A percentile compares a stretch with the other conserved stretches of the same genome.
Evolutionary conservation across 1,140 invertebrate species (phyloP).

Genomic region (Bemisia tabaci): DNA sequence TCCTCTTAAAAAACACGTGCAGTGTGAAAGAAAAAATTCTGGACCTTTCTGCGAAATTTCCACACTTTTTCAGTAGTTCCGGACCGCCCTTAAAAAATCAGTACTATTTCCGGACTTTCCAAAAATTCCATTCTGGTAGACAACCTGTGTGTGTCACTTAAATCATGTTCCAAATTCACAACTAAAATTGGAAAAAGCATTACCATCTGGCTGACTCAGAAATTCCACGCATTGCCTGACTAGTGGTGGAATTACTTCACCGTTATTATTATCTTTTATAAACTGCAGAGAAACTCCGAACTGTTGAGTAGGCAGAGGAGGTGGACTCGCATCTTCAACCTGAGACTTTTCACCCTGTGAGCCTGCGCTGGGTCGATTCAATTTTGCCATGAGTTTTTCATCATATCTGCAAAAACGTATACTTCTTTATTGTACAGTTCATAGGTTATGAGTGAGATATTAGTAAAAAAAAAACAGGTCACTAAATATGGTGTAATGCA

Average conservation of each 20-base stretch:
- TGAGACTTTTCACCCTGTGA: background rate
- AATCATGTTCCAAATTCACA: too few relatives aligned
- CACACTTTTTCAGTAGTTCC: too few relatives aligned
- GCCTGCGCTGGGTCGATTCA: slow-evolving; percentile 19
- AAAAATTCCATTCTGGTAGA: too few relatives aligned
- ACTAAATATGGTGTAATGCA: too few relatives aligned
- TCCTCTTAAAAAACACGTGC: too few relatives aligned
- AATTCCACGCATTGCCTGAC: slow-evolving; percentile 79
- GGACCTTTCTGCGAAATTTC: too few relatives aligned
- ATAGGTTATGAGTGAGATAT: background rate
- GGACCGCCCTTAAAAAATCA: too few relatives aligned
- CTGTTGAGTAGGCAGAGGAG: slow-evolving; percentile 61
- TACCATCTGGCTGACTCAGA: slow-evolving; percentile 73
- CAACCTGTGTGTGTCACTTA: too few relatives aligned
- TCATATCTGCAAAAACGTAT: slow-evolving; percentile 46
- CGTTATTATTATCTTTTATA: slow-evolving; percentile 73
- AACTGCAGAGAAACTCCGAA: slow-evolving; percentile 86
- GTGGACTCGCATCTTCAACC: slow-evolving; percentile 18
- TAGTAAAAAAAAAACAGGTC: too few relatives aligned
- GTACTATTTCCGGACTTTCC: too few relatives aligned
- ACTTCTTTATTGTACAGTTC: slow-evolving; percentile 1
- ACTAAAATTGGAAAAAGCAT: too few relatives aligned
- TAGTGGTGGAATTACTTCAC: slow-evolving; percentile 72
- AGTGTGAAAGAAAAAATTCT: too few relatives aligned
- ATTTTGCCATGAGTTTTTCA: slow-evolving; percentile 46